These are phyloP conservation scores for Cranoglanis bouderius DNA, from an alignment of 2,113 vertebrate species.

Conservation along the genomic window DNA sequence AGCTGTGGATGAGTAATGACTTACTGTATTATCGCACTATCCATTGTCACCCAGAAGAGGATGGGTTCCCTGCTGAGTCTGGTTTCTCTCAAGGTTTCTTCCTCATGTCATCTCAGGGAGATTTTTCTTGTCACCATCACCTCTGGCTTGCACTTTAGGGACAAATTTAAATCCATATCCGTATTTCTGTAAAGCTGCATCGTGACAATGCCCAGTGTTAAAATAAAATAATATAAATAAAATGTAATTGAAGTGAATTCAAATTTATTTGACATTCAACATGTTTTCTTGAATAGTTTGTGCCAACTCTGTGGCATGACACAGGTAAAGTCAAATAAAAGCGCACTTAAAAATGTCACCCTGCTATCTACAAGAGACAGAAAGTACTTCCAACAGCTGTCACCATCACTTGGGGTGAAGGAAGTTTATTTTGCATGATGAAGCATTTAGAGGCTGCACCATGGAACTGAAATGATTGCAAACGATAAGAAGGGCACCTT, in stretches of 20 bases:
- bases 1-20: not conserved
- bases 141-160: not conserved
- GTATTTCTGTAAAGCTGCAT: not conserved
- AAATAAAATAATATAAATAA: not conserved
- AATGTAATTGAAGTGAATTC: not conserved
- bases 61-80: not conserved
- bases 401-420: slow-evolving; percentile 59
- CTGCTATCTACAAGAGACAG: slow-evolving; percentile 66
- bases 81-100: not conserved
- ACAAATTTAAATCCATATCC: not conserved
- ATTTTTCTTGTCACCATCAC: not conserved
- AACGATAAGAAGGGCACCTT: slow-evolving; percentile 72
- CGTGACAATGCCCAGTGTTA: not conserved
- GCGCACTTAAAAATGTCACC: slow-evolving; percentile 50
- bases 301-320: not conserved
- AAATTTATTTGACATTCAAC: not conserved
- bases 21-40: not conserved
- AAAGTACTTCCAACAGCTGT: slow-evolving; percentile 61
- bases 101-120: not conserved
- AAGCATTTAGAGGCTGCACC: slow-evolving; percentile 67
- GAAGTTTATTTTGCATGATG: slow-evolving; percentile 69
- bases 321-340: slow-evolving; percentile 20
- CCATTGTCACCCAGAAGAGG: not conserved
- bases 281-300: not conserved
- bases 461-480: slow-evolving; percentile 71